Base-by-base conservation (phyloP, 2,113 vertebrate genomes). In the Apteryx owenii region DNA sequence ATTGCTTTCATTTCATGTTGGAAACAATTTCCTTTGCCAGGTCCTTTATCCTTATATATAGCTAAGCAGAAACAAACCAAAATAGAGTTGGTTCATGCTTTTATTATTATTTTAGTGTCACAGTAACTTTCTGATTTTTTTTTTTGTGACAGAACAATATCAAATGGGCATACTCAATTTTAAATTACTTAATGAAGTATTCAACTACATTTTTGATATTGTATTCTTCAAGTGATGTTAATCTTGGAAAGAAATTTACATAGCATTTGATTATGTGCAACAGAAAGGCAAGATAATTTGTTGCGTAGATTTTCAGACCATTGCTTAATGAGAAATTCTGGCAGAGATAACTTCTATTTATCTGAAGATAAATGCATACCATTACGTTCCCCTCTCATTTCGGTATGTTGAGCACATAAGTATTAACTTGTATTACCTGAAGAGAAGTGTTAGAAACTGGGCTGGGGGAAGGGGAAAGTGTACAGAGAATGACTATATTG, bases 401-500 rank as follows among this genome's bases (percentile, higher is more conserved):
- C 21, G 36, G 10, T 51, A 38, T 38, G 12, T 60, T 73, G 9
- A 78, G 29, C 7, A 26, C 21, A 8, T 28, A 70, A 19, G 23
- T 71, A 51, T 56, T 60, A 73, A 19, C 28, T 40, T 73, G 53
- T 31, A 56, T 56, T 73, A 28, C 19, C 58, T 75, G 40, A 69
- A 28, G 38, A 51, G 46, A 42, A 44, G 17, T 17, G 44, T 29
- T 65, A 79, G 21, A 46, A 61, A 46, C 58, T 80, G 71, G 33
- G 14, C 8, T n/a, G 20, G n/a, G 22, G 14, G 31, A 58, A 46
- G 25, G 22, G 21, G 79, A 29, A 48, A 76, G 1, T 4, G 2
- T 3, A 0, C 7, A 26, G 38, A 20, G 8, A 11, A 18, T 2
- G 42, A 5, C 42, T 46, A 0, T 19, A 42, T 17, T 50, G 19